A percentile compares a stretch with the other conserved stretches of the same genome.
These are phyloP conservation scores for Drosophila serrata DNA, from an alignment of 1,140 invertebrate genomes.

Conservation along the genomic window DNA sequence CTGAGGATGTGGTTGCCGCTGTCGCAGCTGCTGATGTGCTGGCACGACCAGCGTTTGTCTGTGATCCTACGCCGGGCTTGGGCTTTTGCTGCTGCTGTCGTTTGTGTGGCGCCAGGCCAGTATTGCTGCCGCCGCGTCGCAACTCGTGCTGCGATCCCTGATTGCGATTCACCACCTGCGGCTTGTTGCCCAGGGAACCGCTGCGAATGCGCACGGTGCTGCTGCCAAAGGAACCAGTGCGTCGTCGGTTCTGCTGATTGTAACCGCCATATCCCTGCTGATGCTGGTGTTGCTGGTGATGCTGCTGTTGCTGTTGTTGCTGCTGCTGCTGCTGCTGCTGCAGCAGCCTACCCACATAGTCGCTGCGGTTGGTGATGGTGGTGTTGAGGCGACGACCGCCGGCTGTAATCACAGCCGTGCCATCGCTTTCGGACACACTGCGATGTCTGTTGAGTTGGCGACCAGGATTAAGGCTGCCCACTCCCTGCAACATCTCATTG, in stretches of 20 bases:
- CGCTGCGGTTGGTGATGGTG: constrained; percentile 83
- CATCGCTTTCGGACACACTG: constrained; percentile 87
- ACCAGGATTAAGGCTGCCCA: constrained; percentile 84
- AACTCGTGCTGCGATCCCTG: constrained; percentile 76
- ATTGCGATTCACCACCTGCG: constrained; percentile 78
- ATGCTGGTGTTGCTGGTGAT: no score
- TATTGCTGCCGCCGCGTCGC: constrained; percentile 75
- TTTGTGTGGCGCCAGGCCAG: constrained; percentile 70
- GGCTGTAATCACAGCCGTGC: constrained; percentile 66
- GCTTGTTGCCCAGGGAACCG: constrained; percentile 81
- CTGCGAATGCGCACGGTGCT: constrained; percentile 85
- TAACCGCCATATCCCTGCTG: constrained; percentile 62
- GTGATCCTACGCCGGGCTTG: constrained; percentile 48
- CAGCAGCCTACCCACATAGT: constrained; percentile 78
- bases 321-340: constrained; percentile 78
- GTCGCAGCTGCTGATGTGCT: constrained; percentile 39
- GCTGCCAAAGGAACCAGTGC: constrained; percentile 83
- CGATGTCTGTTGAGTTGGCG: constrained; percentile 87
- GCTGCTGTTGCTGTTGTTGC: constrained; percentile 70
- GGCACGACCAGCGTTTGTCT: constrained; percentile 46
- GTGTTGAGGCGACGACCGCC: constrained; percentile 78
- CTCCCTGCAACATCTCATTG: constrained; percentile 86
- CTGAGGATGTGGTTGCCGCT: constrained; percentile 11
- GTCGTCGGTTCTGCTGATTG: constrained; percentile 67
- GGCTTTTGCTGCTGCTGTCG: constrained; percentile 58